Base-by-base conservation (phyloP, 2,797 vertebrate species). In the Labroides dimidiatus region DNA sequence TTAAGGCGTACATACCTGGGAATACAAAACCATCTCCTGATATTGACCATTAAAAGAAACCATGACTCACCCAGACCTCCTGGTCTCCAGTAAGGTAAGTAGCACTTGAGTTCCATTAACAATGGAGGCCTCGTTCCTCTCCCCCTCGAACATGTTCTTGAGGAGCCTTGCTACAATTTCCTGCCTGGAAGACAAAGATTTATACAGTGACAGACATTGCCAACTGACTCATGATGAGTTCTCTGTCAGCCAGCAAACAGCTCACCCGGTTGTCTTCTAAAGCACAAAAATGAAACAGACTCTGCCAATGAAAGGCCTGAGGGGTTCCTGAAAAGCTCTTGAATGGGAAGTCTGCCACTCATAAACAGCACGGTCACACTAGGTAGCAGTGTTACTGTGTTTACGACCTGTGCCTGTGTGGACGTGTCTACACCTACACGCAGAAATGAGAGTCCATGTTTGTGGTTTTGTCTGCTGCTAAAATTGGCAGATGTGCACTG, bases 31-130 rank as follows among this genome's bases (percentile, higher is more conserved):
- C 12, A n/a, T 44, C 24, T 45, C 4, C 23, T 8, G 13, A 56
- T 1, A 12, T 47, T 17, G 43, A 41, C 3, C 17, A 17, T 16
- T 1, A 17, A 48, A 47, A 27, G 1, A 16, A 15, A 15, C 3
- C 16, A 6, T 0, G 21, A 90, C 96, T 95, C 84, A 99, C 97
- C 96, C 96, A 23, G 95, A 91, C 91, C 97, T 96, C 90, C 97
- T 91, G 1, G 95, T 95, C 84, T 99, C 98, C 90, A 99, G 89
- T 92, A 99, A 89, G 1, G 96, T 97, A 77, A 99, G 95, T 74
- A 99, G 92, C 91, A 98, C 96, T 91, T 99, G 97, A 19, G 95
- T 98, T 74, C 98, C 98, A 0, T 96, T 97, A 75, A 99, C 96
- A 1, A 99, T 92, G 91, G 96, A 97, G 48, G 92, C 94, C 80